Percentiles rank a stretch among this genome's conserved stretches.
phyloP scores from a whole-genome alignment of 2,888 invertebrate species.

The Mesorhabditis belari region DNA sequence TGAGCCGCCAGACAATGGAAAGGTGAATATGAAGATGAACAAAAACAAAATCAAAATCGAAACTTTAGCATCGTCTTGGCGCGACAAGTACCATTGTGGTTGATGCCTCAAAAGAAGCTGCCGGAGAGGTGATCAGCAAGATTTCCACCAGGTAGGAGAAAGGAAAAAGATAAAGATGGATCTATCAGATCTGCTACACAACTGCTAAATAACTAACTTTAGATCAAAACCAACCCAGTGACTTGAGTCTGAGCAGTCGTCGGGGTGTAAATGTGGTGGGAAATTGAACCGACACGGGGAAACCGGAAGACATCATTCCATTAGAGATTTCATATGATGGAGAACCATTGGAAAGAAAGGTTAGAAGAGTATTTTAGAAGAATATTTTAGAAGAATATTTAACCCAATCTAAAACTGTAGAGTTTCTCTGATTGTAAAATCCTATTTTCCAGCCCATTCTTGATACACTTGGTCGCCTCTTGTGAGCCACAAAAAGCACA shows the following conservation, averaged over 20 bases:
- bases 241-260: not conserved
- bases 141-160: slow-evolving; percentile 12
- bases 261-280: not conserved
- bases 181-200: too few species aligned
- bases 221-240: slow-evolving; percentile 1
- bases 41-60: too few species aligned
- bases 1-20: too few species aligned
- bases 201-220: too few species aligned
- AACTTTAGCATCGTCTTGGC: slow-evolving; percentile 11
- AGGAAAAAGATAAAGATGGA: too few species aligned
- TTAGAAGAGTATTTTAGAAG: not conserved
- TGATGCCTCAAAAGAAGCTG: slow-evolving; percentile 22
- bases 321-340: slow-evolving; percentile 25
- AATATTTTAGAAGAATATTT: not conserved
- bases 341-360: slow-evolving; percentile 16
- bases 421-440: not conserved
- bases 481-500: slow-evolving; percentile 3
- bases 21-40: too few species aligned
- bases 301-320: slow-evolving; percentile 15
- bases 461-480: not conserved
- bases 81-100: slow-evolving; percentile 19
- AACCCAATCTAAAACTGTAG: not conserved
- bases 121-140: slow-evolving; percentile 13
- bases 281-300: slow-evolving; percentile 17
- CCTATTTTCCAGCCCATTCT: not conserved